Base-by-base conservation (phyloP, 2,797 vertebrate genomes). In the Dicrostonyx torquatus region DNA sequence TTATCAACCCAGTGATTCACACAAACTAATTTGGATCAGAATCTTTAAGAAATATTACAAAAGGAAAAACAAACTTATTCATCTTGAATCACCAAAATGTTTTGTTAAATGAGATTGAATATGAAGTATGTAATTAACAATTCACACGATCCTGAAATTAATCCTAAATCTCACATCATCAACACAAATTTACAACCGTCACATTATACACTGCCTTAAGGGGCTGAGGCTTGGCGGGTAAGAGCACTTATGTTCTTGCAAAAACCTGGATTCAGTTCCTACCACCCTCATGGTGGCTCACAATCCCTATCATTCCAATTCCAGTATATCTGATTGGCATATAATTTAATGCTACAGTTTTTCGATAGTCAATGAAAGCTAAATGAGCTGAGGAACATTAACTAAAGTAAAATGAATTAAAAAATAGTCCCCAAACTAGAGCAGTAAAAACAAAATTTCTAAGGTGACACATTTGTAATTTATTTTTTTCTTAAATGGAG, bases 1-100 rank as follows among this genome's bases (percentile, higher is more conserved):
- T 62, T 62, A 90, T 76, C 66, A 79, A 94, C 40, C 29, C 53
- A 77, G 90, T 92, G 20, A 89, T 89, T 83, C 29, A 93, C 58
- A 58, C 58, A 95, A 96, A 86, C 53, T 95, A 95, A 95, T 91
- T 18, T 91, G 18, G 15, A 89, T 89, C n/a, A 94, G 85, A 96
- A 85, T 11, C 83, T 93, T 84, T 68, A 93, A 83, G 29, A 94
- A 95, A 97, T 89, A 64, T 31, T 94, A 94, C 0, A 85, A 18
- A 14, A 86, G 22, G 12, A 87, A 93, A 96, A 79, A 43, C 66
- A 92, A 95, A 90, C 45, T 90, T 91, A 66, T 31, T 70, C 87
- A 87, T 24, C 50, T 93, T 96, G 66, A 89, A 94, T 92, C 73
- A 90, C 26, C 48, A 78, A 40, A 91, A 50, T 70, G 40, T 89